Evolutionary conservation across 1,140 invertebrate species (phyloP).

Genomic region (Antheraea mylitta): DNA sequence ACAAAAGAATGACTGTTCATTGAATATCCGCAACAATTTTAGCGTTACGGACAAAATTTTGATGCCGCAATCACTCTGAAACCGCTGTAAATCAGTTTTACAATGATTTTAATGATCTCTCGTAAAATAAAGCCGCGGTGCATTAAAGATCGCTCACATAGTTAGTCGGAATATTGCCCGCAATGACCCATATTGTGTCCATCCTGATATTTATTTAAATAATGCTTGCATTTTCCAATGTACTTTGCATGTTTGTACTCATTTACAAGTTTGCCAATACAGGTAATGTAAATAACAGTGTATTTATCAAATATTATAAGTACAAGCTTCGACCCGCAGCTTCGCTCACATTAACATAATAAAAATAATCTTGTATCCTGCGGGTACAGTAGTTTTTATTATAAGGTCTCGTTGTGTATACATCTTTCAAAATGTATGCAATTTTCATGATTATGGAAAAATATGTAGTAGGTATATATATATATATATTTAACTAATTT

Average conservation of each 20-base stretch:
- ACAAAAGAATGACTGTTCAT: constrained; percentile 66
- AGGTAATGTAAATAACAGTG: not conserved
- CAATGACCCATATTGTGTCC: not conserved
- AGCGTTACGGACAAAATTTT: constrained; percentile 43
- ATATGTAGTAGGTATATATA: no score
- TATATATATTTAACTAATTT: no score
- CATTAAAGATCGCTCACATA: constrained; percentile 1
- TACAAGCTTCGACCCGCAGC: no score
- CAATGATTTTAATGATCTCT: constrained; percentile 66
- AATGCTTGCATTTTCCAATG: constrained; percentile 25
- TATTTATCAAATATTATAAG: no score
- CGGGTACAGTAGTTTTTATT: no score
- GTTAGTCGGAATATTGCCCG: not conserved
- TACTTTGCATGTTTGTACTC: constrained; percentile 23
- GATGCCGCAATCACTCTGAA: constrained; percentile 48
- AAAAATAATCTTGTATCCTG: no score
- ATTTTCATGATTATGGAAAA: no score
- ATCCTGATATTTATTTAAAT: constrained; percentile 26
- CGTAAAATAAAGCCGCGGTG: constrained; percentile 50
- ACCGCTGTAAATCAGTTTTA: constrained; percentile 66
- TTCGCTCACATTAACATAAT: no score
- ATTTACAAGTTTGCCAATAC: constrained; percentile 22
- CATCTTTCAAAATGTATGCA: no score
- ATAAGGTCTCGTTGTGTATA: no score
- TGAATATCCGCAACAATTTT: constrained; percentile 58